These are phyloP conservation scores for Biston betularia DNA, from an alignment of 2,888 invertebrate species.

Conservation along the genomic window DNA sequence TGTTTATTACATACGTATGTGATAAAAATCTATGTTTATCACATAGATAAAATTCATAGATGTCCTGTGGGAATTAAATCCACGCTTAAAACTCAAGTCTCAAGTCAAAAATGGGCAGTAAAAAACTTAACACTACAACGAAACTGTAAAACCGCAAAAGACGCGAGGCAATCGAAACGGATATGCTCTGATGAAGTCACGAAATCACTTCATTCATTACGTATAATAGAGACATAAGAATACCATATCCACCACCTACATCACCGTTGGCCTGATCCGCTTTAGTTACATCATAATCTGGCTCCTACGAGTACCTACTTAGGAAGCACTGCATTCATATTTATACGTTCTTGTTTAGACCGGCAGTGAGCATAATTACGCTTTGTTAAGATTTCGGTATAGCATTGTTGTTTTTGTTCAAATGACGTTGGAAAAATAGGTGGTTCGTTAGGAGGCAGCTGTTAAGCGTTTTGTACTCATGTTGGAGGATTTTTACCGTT, in stretches of 20 bases:
- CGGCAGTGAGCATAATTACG: slow-evolving; percentile 62
- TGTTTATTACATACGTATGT: too few relatives aligned
- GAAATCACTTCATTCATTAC: slow-evolving; percentile 12
- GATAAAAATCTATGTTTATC: too few relatives aligned
- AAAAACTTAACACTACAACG: neutral
- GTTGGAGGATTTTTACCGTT: slow-evolving; percentile 16
- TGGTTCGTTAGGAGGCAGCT: slow-evolving; percentile 24
- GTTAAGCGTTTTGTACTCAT: slow-evolving; percentile 5
- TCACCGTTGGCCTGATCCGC: slow-evolving; percentile 11
- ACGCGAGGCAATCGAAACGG: neutral
- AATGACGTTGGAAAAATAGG: slow-evolving; percentile 14
- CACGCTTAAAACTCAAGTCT: too few relatives aligned
- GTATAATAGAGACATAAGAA: slow-evolving; percentile 14
- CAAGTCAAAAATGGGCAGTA: too few relatives aligned
- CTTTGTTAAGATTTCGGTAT: slow-evolving; percentile 48
- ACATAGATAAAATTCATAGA: too few relatives aligned
- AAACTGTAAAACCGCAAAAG: neutral
- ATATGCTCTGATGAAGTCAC: neutral
- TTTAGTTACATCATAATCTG: slow-evolving; percentile 35
- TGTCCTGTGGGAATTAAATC: too few relatives aligned
- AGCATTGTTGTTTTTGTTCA: slow-evolving; percentile 32
- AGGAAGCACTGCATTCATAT: slow-evolving; percentile 63
- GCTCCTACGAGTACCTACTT: slow-evolving; percentile 26
- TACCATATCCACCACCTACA: slow-evolving; percentile 21
- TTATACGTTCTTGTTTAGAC: slow-evolving; percentile 66